Evolutionary conservation across 2,113 vertebrate species (phyloP).

Genomic region (Eulacestoma nigropectus): DNA sequence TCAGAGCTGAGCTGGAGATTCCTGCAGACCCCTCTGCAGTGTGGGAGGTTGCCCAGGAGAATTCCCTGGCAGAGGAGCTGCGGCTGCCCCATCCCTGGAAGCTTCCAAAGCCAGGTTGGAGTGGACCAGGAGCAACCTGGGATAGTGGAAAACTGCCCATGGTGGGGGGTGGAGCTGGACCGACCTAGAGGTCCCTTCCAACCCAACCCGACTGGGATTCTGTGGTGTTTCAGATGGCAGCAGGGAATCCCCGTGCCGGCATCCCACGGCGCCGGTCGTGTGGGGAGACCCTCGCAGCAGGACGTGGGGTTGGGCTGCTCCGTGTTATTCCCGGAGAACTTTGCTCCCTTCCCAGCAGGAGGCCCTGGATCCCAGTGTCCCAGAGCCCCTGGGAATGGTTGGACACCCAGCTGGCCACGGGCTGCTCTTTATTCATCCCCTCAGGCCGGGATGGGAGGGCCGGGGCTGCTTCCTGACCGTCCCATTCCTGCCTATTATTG

Average conservation of each 20-base stretch:
- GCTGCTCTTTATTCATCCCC: background rate
- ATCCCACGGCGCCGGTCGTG: background rate
- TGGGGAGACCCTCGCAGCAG: background rate
- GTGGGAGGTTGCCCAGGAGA: background rate
- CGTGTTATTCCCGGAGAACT: background rate
- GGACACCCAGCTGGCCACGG: background rate
- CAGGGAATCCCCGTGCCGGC: accelerated
- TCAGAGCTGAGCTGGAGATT: accelerated
- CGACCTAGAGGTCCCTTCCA: background rate
- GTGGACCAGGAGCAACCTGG: background rate
- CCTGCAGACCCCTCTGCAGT: background rate
- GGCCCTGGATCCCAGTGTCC: accelerated
- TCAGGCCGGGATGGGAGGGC: background rate
- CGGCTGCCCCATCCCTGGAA: background rate
- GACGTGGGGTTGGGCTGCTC: background rate
- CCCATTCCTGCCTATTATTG: background rate
- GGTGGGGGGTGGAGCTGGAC: background rate
- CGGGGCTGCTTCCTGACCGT: background rate
- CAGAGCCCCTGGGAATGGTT: background rate
- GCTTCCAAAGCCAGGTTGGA: background rate
- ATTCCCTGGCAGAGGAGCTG: background rate
- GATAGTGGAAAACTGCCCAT: accelerated
- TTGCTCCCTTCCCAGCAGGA: background rate
- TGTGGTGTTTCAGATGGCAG: accelerated
- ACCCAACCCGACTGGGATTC: accelerated